Base-by-base conservation (phyloP, 1,140 invertebrate genomes). In the Drosophila albomicans region DNA sequence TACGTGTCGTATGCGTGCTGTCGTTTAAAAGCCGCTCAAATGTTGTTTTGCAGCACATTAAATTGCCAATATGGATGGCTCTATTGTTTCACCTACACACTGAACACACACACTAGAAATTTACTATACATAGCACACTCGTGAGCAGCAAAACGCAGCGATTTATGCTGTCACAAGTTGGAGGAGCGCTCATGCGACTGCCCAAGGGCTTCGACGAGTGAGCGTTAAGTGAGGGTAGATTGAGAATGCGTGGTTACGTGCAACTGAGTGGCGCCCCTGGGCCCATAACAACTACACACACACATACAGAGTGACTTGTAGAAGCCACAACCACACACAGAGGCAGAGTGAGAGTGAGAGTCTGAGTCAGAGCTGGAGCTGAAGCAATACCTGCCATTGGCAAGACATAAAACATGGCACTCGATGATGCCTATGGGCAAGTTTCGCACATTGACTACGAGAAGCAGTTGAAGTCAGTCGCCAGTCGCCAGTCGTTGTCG, bases 341-440 rank as follows among this genome's bases (percentile, higher is more conserved):
- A 38, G 7, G 6, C 35, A 6, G 10, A 38, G 35, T 10, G 0
- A 35, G 32, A 35, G 8, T 35, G 6, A 43, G 41, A n/a, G 41
- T 41, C 41, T 13, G 11, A 43, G 41, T 13, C 41, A 43, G 41
- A 13, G 41, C n/a, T n/a, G 5, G 41, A 43, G 41, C 13, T 7
- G 7, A n/a, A 43, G 41, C 41, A 13, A n/a, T 13, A 57, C 16
- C 68, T 79, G 76, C 63, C 71, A 87, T 82, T 82, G 75, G 64
- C 84, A 84, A 82, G 81, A 84, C 81, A 87, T 87, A 84, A 88
- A 84, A 87, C 68, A 81, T 81, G 85, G 84, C 84, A 84, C 85
- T 89, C 85, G 81, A 88, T 88, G 84, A 89, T 89, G 84, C 84
- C 84, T 88, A 88, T 75, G 84, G 84, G 81, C 75, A 54, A 89